These are phyloP conservation scores for Elaphurus davidianus DNA, from an alignment of 2,113 vertebrate species.

Conservation along the genomic window DNA sequence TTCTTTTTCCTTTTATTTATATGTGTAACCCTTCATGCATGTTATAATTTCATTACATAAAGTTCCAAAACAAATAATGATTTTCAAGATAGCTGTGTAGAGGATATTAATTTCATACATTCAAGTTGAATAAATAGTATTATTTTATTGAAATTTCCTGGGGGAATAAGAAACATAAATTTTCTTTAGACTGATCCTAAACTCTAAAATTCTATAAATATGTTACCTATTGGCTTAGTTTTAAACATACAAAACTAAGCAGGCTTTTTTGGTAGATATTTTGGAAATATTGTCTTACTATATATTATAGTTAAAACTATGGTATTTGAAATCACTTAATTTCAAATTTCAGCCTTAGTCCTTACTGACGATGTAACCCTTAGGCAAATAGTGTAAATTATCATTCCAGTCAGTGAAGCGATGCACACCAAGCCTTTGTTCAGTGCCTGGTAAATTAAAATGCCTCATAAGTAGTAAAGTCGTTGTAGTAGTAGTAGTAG, in stretches of 20 bases:
- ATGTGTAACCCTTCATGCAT: not conserved
- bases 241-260: not conserved
- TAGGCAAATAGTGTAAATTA: not conserved
- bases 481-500: not conserved
- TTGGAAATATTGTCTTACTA: not conserved
- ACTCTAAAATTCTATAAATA: not conserved
- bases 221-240: not conserved
- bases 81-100: not conserved
- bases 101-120: not conserved
- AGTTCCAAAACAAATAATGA: not conserved
- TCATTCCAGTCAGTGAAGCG: not conserved
- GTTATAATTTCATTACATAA: constrained; percentile 1
- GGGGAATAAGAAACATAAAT: not conserved
- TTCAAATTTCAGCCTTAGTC: not conserved
- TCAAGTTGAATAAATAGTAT: not conserved
- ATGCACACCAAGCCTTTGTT: not conserved
- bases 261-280: not conserved
- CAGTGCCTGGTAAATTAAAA: not conserved
- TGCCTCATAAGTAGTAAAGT: not conserved
- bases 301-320: not conserved
- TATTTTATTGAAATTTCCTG: constrained; percentile 28
- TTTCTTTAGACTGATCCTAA: not conserved
- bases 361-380: not conserved
- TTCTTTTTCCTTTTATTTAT: not conserved
- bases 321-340: not conserved